These are phyloP conservation scores for Leucophora obtusa DNA, from an alignment of 2,888 invertebrate species.

Conservation along the genomic window DNA sequence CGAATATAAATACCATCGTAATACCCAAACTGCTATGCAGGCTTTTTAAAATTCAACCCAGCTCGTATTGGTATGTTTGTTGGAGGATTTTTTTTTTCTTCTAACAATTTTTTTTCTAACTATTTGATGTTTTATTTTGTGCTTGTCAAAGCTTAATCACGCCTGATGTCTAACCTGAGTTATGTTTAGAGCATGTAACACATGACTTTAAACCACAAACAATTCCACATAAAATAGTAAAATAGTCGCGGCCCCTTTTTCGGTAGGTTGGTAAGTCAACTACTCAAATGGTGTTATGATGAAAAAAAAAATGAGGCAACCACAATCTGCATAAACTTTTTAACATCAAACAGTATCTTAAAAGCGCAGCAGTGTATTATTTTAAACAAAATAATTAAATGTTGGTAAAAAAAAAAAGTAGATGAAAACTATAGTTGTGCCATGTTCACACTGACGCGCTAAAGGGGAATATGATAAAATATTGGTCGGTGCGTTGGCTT, in stretches of 20 bases:
- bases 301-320: constrained; percentile 30
- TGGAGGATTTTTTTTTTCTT: constrained; percentile 31
- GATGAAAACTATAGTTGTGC: background rate
- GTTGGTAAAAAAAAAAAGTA: constrained; percentile 10
- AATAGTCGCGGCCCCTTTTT: constrained; percentile 43
- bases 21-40: constrained; percentile 28
- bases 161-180: constrained; percentile 64
- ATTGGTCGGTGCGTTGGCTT: too few species aligned
- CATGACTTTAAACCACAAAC: constrained; percentile 54
- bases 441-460: background rate
- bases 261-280: constrained; percentile 59
- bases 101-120: constrained; percentile 26
- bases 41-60: too few species aligned
- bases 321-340: constrained; percentile 44
- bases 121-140: constrained; percentile 63
- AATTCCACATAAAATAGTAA: constrained; percentile 32
- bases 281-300: constrained; percentile 47
- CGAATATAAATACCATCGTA: too few species aligned
- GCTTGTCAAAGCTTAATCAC: constrained; percentile 64
- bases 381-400: constrained; percentile 60
- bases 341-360: constrained; percentile 38
- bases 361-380: constrained; percentile 34
- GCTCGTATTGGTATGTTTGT: constrained; percentile 6
- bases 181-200: constrained; percentile 60
- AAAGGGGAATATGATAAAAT: too few species aligned